Evolutionary conservation across 2,113 vertebrate species (phyloP).

Genomic region (Muntiacus reevesi): DNA sequence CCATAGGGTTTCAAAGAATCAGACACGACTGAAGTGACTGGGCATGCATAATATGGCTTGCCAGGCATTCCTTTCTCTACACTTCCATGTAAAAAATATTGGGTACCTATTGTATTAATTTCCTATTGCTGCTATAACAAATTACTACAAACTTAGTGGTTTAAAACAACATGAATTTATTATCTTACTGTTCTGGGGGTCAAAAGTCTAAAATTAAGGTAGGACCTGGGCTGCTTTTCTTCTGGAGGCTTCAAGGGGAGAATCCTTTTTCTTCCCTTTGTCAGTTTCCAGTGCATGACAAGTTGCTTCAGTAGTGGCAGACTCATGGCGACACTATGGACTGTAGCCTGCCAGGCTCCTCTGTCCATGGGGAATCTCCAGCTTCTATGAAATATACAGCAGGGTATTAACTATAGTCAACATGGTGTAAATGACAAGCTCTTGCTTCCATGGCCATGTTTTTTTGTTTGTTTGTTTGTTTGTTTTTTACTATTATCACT

Average conservation of each 20-base stretch:
- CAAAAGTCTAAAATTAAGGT: background rate
- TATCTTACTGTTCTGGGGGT: background rate
- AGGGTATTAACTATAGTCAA: background rate
- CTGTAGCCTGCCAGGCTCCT: background rate
- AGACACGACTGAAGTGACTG: background rate
- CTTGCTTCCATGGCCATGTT: background rate
- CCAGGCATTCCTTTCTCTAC: background rate
- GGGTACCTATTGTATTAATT: background rate
- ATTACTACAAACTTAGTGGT: background rate
- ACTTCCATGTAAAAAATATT: background rate
- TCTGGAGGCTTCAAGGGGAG: background rate
- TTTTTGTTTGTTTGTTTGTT: background rate
- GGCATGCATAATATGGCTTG: background rate
- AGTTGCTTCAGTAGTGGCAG: background rate
- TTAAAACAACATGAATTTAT: slow-evolving; percentile 3
- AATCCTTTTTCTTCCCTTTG: background rate
- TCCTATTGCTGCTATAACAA: background rate
- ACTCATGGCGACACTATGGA: background rate
- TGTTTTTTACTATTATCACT: background rate
- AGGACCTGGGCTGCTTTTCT: background rate
- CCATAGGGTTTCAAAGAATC: background rate
- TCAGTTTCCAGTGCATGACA: background rate
- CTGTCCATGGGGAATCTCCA: background rate
- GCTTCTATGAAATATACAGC: background rate
- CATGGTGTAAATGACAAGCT: background rate